phyloP scores from a whole-genome alignment of 1,140 invertebrate species.

The Camponotus pennsylvanicus region DNA sequence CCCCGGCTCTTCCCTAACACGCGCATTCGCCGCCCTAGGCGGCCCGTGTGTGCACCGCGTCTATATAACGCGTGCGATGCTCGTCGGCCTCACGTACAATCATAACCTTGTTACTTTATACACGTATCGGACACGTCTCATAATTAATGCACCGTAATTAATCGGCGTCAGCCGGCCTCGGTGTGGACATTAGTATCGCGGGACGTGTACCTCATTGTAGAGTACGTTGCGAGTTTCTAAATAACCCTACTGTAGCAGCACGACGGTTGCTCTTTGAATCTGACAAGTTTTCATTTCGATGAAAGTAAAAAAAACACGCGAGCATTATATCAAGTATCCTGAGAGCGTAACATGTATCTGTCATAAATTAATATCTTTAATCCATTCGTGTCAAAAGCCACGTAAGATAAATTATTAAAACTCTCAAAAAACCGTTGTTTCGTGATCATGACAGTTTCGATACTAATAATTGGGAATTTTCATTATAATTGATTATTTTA shows the following conservation, averaged over 20 bases:
- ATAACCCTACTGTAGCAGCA: conserved; percentile 5
- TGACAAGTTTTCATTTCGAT: conserved; percentile 34
- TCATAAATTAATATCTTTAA: conserved; percentile 12
- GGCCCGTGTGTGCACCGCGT: conserved; percentile 13
- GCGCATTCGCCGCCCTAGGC: neutral
- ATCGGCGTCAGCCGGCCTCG: conserved; percentile 47
- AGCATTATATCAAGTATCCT: conserved; percentile 11
- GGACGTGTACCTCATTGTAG: conserved; percentile 1
- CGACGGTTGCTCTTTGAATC: neutral
- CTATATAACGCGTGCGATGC: neutral
- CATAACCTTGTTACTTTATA: conserved; percentile 43
- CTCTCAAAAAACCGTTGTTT: neutral
- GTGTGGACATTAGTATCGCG: conserved; percentile 38
- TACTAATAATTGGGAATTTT: neutral
- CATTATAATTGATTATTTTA: neutral
- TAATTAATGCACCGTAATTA: conserved; percentile 73
- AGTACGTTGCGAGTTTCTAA: conserved; percentile 21
- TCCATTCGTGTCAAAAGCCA: neutral
- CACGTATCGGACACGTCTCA: conserved; percentile 62
- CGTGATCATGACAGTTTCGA: neutral
- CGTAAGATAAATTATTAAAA: neutral
- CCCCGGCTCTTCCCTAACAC: neutral
- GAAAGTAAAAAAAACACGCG: conserved; percentile 18
- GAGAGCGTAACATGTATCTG: conserved; percentile 8
- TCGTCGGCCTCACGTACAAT: neutral